phyloP scores from a whole-genome alignment of 2,113 vertebrate genomes.

The Geococcyx californianus region DNA sequence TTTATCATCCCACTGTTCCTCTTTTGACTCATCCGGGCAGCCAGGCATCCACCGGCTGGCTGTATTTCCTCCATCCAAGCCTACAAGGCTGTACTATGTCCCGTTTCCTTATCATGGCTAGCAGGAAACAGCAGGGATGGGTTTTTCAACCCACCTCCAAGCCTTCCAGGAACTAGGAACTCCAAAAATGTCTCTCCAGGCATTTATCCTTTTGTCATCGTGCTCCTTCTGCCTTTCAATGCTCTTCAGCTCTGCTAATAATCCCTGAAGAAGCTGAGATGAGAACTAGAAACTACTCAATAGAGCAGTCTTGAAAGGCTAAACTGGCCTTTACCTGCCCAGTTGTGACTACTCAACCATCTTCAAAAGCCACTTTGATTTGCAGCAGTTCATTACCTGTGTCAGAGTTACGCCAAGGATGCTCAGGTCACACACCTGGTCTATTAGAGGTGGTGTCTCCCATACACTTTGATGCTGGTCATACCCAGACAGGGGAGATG shows the following conservation, averaged over 20 bases:
- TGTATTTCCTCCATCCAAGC: not conserved
- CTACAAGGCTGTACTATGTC: not conserved
- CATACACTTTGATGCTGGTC: not conserved
- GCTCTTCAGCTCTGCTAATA: not conserved
- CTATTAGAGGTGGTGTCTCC: not conserved
- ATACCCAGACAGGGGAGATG: not conserved
- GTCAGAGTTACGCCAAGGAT: not conserved
- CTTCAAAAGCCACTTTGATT: not conserved
- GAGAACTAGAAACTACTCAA: not conserved
- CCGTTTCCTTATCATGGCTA: not conserved
- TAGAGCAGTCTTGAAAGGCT: not conserved
- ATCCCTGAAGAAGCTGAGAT: not conserved
- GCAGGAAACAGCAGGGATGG: not conserved
- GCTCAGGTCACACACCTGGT: not conserved
- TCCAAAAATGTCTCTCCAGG: not conserved
- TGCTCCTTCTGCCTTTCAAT: not conserved
- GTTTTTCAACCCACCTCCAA: not conserved
- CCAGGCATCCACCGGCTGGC: not conserved
- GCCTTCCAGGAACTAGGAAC: not conserved
- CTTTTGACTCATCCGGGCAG: not conserved
- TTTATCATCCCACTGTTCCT: not conserved
- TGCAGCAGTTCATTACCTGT: not conserved
- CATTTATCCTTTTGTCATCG: not conserved
- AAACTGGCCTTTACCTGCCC: not conserved
- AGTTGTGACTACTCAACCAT: not conserved